A percentile compares a stretch with the other conserved stretches of the same genome.
Conservation (phyloP, 2,113 vertebrate species). For the Struthio camelus region DNA sequence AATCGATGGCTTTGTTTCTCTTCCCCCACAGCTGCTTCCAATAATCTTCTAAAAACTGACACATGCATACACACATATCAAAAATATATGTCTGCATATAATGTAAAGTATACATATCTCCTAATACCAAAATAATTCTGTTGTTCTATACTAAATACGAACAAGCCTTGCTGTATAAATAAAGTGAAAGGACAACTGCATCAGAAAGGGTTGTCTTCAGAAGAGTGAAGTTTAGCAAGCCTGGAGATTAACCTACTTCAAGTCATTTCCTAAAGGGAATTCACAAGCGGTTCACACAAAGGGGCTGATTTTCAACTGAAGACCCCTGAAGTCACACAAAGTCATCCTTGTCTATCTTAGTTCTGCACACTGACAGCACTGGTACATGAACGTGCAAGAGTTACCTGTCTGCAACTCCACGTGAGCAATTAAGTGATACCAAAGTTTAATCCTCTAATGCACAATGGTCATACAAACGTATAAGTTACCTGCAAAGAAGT, state of each 20-base stretch:
- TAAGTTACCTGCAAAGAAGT: not conserved
- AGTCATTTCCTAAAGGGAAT: constrained; percentile 6
- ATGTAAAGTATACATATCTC: constrained; percentile 2
- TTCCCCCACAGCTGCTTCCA: constrained; percentile 68
- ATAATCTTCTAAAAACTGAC: constrained; percentile 58
- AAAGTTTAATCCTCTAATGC: fast-evolving
- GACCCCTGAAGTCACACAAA: not conserved
- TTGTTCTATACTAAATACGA: not conserved
- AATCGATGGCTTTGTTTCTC: constrained; percentile 59
- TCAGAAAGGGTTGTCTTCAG: not conserved
- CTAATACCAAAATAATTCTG: not conserved
- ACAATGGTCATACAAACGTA: not conserved
- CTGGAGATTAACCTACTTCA: not conserved
- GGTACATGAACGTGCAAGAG: fast-evolving
- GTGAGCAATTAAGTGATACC: not conserved
- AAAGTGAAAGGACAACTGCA: not conserved
- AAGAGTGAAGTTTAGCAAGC: not conserved
- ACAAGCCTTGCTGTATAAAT: not conserved
- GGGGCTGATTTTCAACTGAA: not conserved
- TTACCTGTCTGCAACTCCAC: not conserved
- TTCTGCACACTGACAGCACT: not conserved
- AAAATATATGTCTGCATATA: not conserved
- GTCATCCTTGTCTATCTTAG: not conserved
- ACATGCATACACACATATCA: not conserved
- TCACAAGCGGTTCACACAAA: not conserved